Conservation (phyloP, 2,888 invertebrate genomes). For the Ptilodon capucinus region DNA sequence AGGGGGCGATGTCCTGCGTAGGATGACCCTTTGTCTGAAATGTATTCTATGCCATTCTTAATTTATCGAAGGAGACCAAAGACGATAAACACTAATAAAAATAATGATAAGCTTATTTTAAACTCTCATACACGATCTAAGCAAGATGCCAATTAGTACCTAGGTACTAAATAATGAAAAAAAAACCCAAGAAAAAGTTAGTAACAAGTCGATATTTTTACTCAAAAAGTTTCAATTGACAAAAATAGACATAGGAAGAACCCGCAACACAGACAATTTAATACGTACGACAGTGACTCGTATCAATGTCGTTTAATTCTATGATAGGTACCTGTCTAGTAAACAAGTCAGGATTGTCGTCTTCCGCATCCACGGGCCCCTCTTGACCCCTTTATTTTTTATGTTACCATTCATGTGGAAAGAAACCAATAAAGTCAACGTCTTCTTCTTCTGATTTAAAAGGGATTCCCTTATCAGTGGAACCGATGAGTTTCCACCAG, state of each 20-base stretch:
- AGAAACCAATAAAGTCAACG: too few relatives aligned
- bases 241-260: neutral
- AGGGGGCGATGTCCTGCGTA: slow-evolving; percentile 68
- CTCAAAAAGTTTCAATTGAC: neutral
- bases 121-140: too few relatives aligned
- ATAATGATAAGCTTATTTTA: too few relatives aligned
- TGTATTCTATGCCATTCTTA: slow-evolving; percentile 17
- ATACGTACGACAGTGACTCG: slow-evolving; percentile 6
- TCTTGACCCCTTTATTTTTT: slow-evolving; percentile 42
- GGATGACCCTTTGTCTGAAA: slow-evolving; percentile 63
- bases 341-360: slow-evolving; percentile 57
- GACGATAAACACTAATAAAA: neutral
- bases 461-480: too few relatives aligned
- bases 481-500: too few relatives aligned
- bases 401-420: slow-evolving; percentile 17
- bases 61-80: neutral
- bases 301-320: slow-evolving; percentile 52
- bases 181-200: too few relatives aligned
- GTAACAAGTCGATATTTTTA: too few relatives aligned
- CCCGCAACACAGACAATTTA: neutral
- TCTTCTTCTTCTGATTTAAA: too few relatives aligned
- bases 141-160: too few relatives aligned
- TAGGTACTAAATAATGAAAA: too few relatives aligned
- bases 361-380: slow-evolving; percentile 58
- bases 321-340: slow-evolving; percentile 58